These are phyloP conservation scores for Pomatorhinus ruficollis DNA, from an alignment of 2,113 vertebrate genomes.

Conservation along the genomic window DNA sequence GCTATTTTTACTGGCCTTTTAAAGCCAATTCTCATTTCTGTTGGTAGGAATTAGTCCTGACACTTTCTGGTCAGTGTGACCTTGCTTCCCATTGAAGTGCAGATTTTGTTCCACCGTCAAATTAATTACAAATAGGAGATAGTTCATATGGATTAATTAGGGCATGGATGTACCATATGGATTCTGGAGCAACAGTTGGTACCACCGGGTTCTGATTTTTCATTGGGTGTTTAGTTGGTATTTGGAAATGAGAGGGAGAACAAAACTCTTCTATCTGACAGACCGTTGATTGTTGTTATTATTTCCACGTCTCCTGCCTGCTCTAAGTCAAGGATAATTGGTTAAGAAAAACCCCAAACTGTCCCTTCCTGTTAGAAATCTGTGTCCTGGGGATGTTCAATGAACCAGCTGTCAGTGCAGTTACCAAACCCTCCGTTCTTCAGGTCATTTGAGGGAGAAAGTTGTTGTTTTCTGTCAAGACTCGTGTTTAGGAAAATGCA, in stretches of 20 bases:
- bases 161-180: neutral
- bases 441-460: neutral
- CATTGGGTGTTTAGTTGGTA: neutral
- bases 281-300: neutral
- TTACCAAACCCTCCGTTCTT: neutral
- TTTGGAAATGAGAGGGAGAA: neutral
- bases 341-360: neutral
- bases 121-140: neutral
- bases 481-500: neutral
- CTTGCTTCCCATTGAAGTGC: neutral
- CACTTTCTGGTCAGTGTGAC: neutral
- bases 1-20: neutral
- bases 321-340: neutral
- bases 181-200: constrained; percentile 17
- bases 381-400: neutral
- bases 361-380: neutral
- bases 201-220: neutral
- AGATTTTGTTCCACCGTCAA: neutral
- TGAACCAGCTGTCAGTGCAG: neutral
- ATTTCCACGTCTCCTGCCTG: neutral
- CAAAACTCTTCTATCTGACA: neutral
- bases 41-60: neutral
- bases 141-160: neutral
- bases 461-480: neutral
- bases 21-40: neutral